These are phyloP conservation scores for Seriola aureovittata DNA, from an alignment of 2,113 vertebrate species.

Conservation along the genomic window DNA sequence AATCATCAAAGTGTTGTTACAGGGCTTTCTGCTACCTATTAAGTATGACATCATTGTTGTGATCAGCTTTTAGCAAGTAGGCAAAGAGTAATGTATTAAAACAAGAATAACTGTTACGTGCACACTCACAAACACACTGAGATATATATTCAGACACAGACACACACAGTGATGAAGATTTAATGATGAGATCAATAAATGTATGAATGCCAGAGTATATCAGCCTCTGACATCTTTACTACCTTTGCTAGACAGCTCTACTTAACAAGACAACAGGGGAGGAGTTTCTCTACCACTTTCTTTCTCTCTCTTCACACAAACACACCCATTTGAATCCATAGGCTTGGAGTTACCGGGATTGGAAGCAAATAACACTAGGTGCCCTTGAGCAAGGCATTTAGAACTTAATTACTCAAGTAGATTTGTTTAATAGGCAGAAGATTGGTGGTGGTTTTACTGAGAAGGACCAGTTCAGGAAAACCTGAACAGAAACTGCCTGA, in stretches of 20 bases:
- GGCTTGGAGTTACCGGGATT: not conserved
- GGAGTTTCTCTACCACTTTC: constrained; percentile 18
- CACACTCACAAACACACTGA: constrained; percentile 43
- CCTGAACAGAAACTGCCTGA: not conserved
- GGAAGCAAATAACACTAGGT: not conserved
- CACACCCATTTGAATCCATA: constrained; percentile 4
- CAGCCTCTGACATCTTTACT: constrained; percentile 82
- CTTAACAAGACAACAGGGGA: constrained; percentile 68
- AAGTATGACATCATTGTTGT: constrained; percentile 80
- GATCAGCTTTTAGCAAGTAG: constrained; percentile 79
- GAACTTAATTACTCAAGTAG: not conserved
- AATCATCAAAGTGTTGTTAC: constrained; percentile 71
- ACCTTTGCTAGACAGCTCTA: constrained; percentile 64
- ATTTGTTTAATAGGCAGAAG: not conserved
- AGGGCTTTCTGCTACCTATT: constrained; percentile 64
- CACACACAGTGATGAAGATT: constrained; percentile 82
- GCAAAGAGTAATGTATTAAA: constrained; percentile 75
- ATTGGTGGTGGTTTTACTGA: constrained; percentile 15
- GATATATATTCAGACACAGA: constrained; percentile 39
- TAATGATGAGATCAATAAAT: constrained; percentile 87
- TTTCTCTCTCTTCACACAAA: not conserved
- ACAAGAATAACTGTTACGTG: constrained; percentile 45
- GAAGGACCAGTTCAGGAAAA: not conserved
- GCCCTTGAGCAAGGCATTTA: constrained; percentile 32
- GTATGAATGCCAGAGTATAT: constrained; percentile 84